A percentile compares a stretch with the other conserved stretches of the same genome.
Conservation (phyloP, 2,888 invertebrate species). For the Priapulus caudatus region DNA sequence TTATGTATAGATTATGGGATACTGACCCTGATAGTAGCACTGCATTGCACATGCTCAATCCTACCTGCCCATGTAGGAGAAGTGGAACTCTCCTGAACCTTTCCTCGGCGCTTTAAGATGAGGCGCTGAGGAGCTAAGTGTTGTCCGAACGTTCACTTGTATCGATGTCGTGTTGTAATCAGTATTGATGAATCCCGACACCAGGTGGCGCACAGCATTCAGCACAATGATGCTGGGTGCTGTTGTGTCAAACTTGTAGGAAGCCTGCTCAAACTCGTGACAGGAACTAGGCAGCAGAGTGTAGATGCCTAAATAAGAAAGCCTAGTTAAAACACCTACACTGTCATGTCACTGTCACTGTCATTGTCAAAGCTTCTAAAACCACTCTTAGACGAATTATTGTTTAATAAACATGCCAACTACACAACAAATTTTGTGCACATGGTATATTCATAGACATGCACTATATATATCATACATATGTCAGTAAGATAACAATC, state of each 20-base stretch:
- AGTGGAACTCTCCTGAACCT: background rate
- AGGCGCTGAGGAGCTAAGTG: background rate
- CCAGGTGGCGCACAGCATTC: constrained; percentile 27
- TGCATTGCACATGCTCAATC: too few relatives aligned
- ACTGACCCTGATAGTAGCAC: too few relatives aligned
- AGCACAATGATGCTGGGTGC: constrained; percentile 32
- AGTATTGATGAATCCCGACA: constrained; percentile 36
- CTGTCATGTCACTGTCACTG: too few relatives aligned
- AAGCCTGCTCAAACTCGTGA: constrained; percentile 53
- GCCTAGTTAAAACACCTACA: too few relatives aligned
- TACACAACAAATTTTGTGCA: too few relatives aligned
- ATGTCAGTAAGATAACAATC: too few relatives aligned
- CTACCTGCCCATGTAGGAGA: background rate
- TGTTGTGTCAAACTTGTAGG: constrained; percentile 44
- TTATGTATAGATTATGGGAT: too few relatives aligned
- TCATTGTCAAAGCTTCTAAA: too few relatives aligned
- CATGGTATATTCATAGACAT: too few relatives aligned
- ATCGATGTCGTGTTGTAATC: constrained; percentile 25
- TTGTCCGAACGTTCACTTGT: background rate
- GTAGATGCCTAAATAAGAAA: constrained; percentile 56
- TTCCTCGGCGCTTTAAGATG: background rate
- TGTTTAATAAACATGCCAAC: too few relatives aligned
- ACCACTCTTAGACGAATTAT: too few relatives aligned
- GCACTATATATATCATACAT: too few relatives aligned
- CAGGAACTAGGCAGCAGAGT: constrained; percentile 63